Evolutionary conservation across 2,797 vertebrate genomes (phyloP), one percentile per base, ranked within the genome.

Genomic region (Rhodeus uyekii): DNA sequence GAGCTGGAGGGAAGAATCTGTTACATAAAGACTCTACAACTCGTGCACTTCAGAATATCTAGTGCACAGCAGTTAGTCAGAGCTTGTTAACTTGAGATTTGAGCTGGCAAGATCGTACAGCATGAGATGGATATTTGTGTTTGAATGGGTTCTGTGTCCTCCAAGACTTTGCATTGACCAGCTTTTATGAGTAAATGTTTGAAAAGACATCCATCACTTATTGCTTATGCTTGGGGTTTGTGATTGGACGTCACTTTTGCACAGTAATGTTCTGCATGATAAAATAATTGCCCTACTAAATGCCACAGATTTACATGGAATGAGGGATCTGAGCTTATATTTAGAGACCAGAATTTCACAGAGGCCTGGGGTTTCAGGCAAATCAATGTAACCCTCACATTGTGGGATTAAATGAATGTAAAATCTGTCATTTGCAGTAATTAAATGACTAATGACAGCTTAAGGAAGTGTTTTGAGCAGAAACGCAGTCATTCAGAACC

Each of bases 401-500:
- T n/a, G 38, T 19, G 19, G 24, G 42, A 80, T 80, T 81, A 50
- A 55, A 27, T 76, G 55, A 74, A 60, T 71, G 48, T 34, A 32
- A 72, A 29, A 71, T 83, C 46, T 78, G 60, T 75, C 46, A 32
- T 53, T 80, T 73, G 67, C 38, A 22, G 29, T 86, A 71, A 32
- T 79, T 60, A 82, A 76, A 82, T 74, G 18, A n/a, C 24, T 67
- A 74, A 71, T 73, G 53, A 65, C 72, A 73, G 79, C 36, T 85
- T 87, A 78, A 58, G 78, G n/a, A 80, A 60, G 67, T 29, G 1
- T 78, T 9, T 65, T 39, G 61, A 42, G 19, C 29, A 39, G 63
- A 34, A 68, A 77, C 16, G 71, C 83, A 87, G 83, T 77, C 27
- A 82, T 39, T 81, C 60, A 83, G 36, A 65, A 60, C 50, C 46